These are phyloP conservation scores for Pocillopora damicornis DNA, from an alignment of 64 coral and sea anemone species.

Conservation along the genomic window DNA sequence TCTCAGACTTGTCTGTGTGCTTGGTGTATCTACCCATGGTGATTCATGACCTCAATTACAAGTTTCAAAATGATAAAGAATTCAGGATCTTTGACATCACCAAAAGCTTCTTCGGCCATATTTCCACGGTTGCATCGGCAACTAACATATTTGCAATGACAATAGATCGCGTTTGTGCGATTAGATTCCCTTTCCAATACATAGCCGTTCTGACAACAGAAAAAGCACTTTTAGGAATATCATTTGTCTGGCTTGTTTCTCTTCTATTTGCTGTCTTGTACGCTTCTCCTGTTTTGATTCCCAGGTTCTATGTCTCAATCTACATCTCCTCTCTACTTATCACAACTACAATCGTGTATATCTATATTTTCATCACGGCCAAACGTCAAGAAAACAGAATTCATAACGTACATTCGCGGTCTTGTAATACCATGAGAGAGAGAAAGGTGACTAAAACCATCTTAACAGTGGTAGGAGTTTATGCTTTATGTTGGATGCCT, in stretches of 20 bases:
- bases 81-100: background rate
- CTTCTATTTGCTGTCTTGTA: background rate
- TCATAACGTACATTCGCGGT: background rate
- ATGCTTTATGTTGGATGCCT: background rate
- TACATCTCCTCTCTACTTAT: background rate
- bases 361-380: constrained; percentile 3
- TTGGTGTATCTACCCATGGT: background rate
- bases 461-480: constrained; percentile 15
- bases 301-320: background rate
- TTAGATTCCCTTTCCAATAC: constrained; percentile 35
- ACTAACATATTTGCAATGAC: constrained; percentile 35
- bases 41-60: background rate
- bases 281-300: background rate
- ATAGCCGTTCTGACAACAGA: background rate
- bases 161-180: constrained; percentile 7
- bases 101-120: constrained; percentile 3
- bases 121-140: constrained; percentile 18
- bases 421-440: background rate
- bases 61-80: background rate
- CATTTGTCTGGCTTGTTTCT: background rate
- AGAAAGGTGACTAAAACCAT: constrained; percentile 23
- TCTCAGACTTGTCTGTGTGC: background rate
- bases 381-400: constrained; percentile 38
- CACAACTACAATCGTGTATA: background rate
- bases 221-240: background rate